A percentile compares a stretch with the other conserved stretches of the same genome.
Conservation (phyloP, 2,888 invertebrate genomes). For the Caenorhabditis zanzibari region DNA sequence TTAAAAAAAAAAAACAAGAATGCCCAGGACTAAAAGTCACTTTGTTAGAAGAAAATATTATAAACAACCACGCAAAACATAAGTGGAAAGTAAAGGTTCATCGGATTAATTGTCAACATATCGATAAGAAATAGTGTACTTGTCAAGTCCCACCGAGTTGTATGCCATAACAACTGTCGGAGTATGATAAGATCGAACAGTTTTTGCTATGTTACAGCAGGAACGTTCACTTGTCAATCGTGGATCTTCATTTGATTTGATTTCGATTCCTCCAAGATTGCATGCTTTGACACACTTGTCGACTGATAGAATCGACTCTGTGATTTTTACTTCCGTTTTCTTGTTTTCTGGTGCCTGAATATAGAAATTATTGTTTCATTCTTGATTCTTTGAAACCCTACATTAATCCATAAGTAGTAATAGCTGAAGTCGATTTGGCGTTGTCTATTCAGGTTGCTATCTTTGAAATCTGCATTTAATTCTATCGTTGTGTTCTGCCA, state of each 20-base stretch:
- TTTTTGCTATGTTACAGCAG: constrained; percentile 3
- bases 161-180: constrained; percentile 44
- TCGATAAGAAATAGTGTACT: constrained; percentile 30
- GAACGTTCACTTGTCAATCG: constrained; percentile 41
- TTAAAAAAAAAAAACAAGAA: no score
- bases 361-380: no score
- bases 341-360: constrained; percentile 36
- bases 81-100: neutral
- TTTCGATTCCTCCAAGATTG: constrained; percentile 1
- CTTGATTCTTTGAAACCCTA: neutral
- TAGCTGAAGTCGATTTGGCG: constrained; percentile 33
- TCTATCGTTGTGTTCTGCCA: constrained; percentile 2
- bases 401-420: constrained; percentile 45
- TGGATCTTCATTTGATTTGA: constrained; percentile 5
- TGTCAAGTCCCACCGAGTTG: constrained; percentile 26
- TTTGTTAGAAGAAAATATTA: no score
- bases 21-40: no score
- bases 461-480: constrained; percentile 19
- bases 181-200: constrained; percentile 10
- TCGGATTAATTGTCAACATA: neutral
- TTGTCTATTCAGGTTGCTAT: neutral
- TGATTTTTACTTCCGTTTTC: neutral
- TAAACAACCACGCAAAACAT: neutral
- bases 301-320: neutral
- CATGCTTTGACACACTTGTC: constrained; percentile 3